These are phyloP conservation scores for Gouania willdenowi DNA, from an alignment of 2,797 vertebrate species.

Conservation along the genomic window DNA sequence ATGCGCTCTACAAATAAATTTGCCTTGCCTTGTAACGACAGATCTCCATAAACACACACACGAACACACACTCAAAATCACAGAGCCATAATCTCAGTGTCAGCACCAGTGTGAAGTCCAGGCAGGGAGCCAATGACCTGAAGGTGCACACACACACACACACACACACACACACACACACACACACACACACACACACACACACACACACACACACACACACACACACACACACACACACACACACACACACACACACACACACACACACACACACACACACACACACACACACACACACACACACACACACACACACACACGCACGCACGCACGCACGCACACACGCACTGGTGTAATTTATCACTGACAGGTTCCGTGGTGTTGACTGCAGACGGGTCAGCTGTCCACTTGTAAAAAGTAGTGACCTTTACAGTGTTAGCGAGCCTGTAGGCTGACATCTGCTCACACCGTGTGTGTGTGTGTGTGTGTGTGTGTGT, in stretches of 20 bases:
- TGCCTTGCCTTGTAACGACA: no score
- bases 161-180: no score
- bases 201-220: no score
- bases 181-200: no score
- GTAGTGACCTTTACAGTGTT: conserved; percentile 48
- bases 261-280: no score
- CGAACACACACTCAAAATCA: conserved; percentile 13
- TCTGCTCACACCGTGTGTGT: conserved; percentile 22
- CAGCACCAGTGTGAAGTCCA: conserved; percentile 13
- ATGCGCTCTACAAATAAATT: no score
- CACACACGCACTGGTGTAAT: no score
- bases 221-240: background rate
- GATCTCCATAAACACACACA: no score
- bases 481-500: conserved; percentile 9
- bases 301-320: background rate
- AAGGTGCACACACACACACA: no score
- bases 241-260: background rate
- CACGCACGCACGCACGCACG: no score
- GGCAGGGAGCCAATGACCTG: conserved; percentile 42
- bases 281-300: no score
- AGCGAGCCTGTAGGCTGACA: conserved; percentile 35
- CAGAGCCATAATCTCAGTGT: conserved; percentile 45
- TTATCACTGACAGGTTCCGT: conserved; percentile 29
- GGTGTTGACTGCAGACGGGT: conserved; percentile 33
- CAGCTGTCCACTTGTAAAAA: conserved; percentile 58